Percentiles rank a stretch among this genome's conserved stretches.
Evolutionary conservation across 92 coral and sea anemone genomes (phyloP).

Genomic region (Palythoa heliodiscus): DNA sequence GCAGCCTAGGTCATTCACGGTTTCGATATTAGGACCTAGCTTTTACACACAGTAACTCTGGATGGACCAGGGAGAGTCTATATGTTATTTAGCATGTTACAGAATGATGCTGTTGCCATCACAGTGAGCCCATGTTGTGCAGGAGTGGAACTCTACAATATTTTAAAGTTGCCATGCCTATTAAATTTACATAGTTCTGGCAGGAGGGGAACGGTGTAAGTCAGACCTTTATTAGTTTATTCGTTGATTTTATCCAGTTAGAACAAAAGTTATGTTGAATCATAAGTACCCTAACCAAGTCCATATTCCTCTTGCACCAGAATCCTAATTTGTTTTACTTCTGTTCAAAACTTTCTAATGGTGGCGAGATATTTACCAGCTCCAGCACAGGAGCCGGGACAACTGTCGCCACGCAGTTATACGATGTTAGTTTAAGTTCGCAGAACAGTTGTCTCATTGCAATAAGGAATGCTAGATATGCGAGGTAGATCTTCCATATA

Average conservation of each 20-base stretch:
- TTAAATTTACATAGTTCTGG: no score
- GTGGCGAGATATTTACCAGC: conserved; percentile 4
- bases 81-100: no score
- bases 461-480: conserved; percentile 8
- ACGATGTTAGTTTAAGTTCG: background rate
- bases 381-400: conserved; percentile 25
- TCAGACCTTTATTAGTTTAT: background rate
- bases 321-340: background rate
- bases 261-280: background rate
- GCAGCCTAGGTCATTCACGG: no score
- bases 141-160: no score
- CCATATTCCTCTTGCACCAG: background rate
- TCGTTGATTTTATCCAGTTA: background rate
- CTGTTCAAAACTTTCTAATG: background rate
- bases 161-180: no score
- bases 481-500: conserved; percentile 15
- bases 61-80: no score
- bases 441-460: background rate
- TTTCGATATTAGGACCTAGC: no score
- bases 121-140: no score
- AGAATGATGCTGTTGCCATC: no score
- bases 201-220: background rate
- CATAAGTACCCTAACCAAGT: background rate
- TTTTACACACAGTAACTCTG: no score
- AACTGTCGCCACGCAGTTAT: background rate